Base-by-base conservation (phyloP, 2,113 vertebrate genomes). In the Grammomys dolichurus region DNA sequence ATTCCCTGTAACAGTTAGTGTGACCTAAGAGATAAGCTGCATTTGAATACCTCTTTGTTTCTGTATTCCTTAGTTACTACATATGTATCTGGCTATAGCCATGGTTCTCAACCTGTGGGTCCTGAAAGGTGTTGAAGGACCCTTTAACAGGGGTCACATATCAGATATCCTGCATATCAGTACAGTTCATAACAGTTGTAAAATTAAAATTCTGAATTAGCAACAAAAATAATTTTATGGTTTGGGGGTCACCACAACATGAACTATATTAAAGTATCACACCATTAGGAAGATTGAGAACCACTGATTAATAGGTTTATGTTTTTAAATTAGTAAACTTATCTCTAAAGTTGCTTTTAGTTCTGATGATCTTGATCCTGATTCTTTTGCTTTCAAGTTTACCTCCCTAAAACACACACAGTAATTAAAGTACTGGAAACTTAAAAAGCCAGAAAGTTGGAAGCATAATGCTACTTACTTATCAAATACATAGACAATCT, bases 321-420 rank as follows among this genome's bases (percentile, higher is more conserved):
- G 56, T 76, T 85, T 91, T 86, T 20, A 92, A 24, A n/a, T 93
- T 48, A 75, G 19, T 76, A 87, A 91, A 93, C 46, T 91, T 13
- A 87, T 77, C 76, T 90, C 46, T 93, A 91, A 82, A n/a, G 12
- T 91, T 86, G 10, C 65, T 93, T 96, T 85, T 13, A 93, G 10
- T 91, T 96, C 51, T 89, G 4, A 91, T 78, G n/a, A 17, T 88
- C 36, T 80, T 46, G 67, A 69, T 75, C 11, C 43, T 69, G 14
- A 91, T 80, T 95, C 56, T 85, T 5, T 5, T 78, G 43, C 80
- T 93, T n/a, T 12, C 26, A 89, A 81, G 80, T 31, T 78, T 54
- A 56, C 54, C 43, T 89, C 14, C 43, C 14, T 73, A 54, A 95
- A 67, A 80, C 31, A 84, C 11, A 91, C 36, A 94, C 13, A 93